Conservation (phyloP, 2,888 invertebrate genomes). For the Odontocerum albicorne region DNA sequence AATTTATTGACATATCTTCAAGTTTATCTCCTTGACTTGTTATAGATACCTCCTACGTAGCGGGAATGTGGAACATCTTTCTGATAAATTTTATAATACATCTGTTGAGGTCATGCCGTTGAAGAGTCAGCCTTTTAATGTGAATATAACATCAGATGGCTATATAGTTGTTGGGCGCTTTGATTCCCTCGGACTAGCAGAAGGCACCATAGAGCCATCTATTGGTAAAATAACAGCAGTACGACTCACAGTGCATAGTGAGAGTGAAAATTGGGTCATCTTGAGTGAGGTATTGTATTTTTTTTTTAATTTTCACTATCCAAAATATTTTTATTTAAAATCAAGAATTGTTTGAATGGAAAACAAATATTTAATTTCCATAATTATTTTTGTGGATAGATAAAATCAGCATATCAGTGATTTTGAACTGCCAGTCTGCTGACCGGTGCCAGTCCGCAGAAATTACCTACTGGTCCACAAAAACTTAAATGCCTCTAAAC, state of each 20-base stretch:
- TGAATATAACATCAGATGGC: slow-evolving; percentile 66
- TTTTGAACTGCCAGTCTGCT: no score
- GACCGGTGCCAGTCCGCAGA: no score
- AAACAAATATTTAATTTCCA: no score
- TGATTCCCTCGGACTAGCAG: slow-evolving; percentile 79
- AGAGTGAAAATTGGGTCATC: slow-evolving; percentile 88
- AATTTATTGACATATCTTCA: no score
- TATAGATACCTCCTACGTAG: slow-evolving; percentile 81
- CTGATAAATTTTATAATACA: slow-evolving; percentile 85
- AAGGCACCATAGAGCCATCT: slow-evolving; percentile 65
- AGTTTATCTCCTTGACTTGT: no score
- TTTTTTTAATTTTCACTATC: neutral
- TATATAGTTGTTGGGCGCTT: slow-evolving; percentile 75
- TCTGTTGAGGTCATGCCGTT: slow-evolving; percentile 77
- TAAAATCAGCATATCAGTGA: no score
- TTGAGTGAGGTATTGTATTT: slow-evolving; percentile 78
- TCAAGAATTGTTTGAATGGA: no score
- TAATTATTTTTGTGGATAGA: no score
- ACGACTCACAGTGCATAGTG: slow-evolving; percentile 75
- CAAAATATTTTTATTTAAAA: neutral
- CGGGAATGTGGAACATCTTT: slow-evolving; percentile 87
- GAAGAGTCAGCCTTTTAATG: slow-evolving; percentile 44
- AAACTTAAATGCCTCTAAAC: no score
- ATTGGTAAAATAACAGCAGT: slow-evolving; percentile 71
- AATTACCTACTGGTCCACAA: no score